Evolutionary conservation across 2,797 vertebrate genomes (phyloP).

Genomic region (Mormyrops attenuatus): DNA sequence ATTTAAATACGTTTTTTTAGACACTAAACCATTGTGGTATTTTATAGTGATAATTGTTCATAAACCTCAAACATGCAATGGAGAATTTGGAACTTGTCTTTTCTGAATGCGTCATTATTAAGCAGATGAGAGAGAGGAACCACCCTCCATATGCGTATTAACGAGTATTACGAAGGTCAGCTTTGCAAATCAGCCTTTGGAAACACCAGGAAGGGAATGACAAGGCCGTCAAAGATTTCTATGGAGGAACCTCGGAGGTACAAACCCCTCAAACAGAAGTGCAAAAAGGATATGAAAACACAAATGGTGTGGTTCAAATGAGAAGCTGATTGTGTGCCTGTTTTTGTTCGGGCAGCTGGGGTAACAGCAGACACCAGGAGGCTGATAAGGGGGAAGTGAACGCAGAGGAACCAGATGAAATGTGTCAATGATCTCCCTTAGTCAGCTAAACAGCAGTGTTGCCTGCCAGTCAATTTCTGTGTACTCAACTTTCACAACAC

Average conservation of each 20-base stretch:
- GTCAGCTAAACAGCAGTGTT: background rate
- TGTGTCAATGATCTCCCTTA: background rate
- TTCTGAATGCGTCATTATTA: background rate
- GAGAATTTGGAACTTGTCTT: background rate
- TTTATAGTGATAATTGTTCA: background rate
- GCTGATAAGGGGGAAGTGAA: background rate
- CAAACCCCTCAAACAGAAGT: background rate
- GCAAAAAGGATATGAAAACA: conserved; percentile 6
- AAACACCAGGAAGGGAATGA: background rate
- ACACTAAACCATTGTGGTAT: background rate
- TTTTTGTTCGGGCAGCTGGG: background rate
- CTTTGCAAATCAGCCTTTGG: background rate
- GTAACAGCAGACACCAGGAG: background rate
- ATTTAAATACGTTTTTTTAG: background rate
- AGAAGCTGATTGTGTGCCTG: background rate
- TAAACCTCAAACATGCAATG: background rate
- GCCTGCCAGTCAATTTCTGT: background rate
- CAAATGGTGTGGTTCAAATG: background rate
- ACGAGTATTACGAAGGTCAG: background rate
- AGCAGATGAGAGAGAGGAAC: background rate
- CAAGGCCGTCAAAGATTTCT: background rate
- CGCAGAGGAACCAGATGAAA: conserved; percentile 10
- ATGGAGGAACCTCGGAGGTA: background rate
- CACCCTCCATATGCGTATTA: background rate
- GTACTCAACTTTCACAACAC: background rate